Conservation (phyloP, 1,140 invertebrate genomes). For the Plectrocnemia conspersa region DNA sequence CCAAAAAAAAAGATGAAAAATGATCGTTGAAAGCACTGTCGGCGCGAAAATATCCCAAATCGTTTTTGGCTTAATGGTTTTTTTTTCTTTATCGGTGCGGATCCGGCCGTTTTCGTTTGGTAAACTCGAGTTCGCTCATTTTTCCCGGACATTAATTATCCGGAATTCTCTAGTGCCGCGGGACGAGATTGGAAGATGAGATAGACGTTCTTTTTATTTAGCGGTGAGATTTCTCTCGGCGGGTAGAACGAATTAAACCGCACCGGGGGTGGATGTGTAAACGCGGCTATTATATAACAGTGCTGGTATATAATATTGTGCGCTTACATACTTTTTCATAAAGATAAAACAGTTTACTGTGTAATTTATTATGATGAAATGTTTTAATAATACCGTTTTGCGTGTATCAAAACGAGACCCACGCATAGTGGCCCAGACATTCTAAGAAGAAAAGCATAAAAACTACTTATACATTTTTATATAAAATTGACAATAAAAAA, state of each 20-base stretch:
- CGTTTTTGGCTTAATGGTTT: conserved; percentile 20
- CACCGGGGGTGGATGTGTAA: no score
- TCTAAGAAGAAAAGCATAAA: no score
- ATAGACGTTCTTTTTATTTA: not conserved
- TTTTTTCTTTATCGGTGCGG: conserved; percentile 1
- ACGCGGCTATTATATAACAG: no score
- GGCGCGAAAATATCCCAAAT: conserved; percentile 27
- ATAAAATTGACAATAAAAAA: no score
- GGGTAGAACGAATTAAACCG: not conserved
- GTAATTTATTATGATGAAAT: no score
- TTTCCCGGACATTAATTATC: conserved; percentile 20
- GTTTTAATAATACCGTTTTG: no score
- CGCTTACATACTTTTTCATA: no score
- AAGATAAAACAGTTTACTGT: no score
- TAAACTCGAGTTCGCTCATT: not conserved
- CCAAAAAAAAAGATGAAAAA: conserved; percentile 32
- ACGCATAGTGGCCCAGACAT: no score
- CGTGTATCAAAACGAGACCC: no score
- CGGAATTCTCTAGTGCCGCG: not conserved
- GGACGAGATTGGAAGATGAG: not conserved
- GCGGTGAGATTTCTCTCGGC: not conserved
- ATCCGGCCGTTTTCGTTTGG: not conserved
- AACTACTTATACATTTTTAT: no score
- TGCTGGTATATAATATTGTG: no score
- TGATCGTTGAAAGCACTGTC: conserved; percentile 27